Evolutionary conservation across 2,888 invertebrate species (phyloP).

Genomic region (Heterodera filipjevi): DNA sequence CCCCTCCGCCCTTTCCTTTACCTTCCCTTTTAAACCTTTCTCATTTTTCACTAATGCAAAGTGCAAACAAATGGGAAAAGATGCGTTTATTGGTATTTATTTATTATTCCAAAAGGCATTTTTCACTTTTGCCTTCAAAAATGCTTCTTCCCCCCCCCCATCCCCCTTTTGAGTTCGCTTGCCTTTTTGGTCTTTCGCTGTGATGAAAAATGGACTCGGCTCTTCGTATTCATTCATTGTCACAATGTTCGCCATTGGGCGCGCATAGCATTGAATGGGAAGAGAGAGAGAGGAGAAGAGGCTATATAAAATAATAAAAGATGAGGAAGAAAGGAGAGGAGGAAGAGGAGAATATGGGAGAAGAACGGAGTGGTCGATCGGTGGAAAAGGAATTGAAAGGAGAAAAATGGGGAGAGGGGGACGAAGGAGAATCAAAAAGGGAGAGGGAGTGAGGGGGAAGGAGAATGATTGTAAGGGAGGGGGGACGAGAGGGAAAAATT

Average conservation of each 20-base stretch:
- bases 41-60: not conserved
- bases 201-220: not conserved
- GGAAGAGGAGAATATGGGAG: not conserved
- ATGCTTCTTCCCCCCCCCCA: not conserved
- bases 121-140: not conserved
- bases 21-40: not conserved
- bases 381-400: not conserved
- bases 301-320: not conserved
- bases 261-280: constrained; percentile 1
- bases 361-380: not conserved
- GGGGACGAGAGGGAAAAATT: no score
- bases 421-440: no score
- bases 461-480: no score
- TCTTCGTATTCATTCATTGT: not conserved
- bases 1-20: not conserved
- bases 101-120: not conserved
- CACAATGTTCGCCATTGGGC: not conserved
- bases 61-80: not conserved
- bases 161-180: not conserved
- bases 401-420: not conserved
- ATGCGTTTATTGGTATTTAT: not conserved
- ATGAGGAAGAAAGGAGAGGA: not conserved
- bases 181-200: not conserved
- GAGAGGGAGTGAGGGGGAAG: no score
- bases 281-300: not conserved